Evolutionary conservation across 2,113 vertebrate species (phyloP), one percentile per base, ranked within the genome.

Genomic region (Oncorhynchus tshawytscha): DNA sequence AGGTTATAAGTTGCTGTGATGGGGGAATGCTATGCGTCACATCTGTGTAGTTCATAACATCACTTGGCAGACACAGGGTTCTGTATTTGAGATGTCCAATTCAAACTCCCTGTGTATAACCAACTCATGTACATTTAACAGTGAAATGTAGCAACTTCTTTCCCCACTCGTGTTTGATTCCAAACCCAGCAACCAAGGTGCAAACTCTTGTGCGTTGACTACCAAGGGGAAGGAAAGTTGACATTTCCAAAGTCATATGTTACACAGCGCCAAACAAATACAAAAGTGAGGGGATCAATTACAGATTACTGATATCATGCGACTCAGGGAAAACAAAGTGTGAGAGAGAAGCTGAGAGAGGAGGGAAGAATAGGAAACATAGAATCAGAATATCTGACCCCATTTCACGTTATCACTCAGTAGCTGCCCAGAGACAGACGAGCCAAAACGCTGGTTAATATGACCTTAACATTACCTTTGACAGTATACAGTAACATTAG

Each of bases 121-220:
- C 39, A n/a, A 9, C 45, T n/a, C 8, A 1, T 8, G 34, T 15
- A 70, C 39, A 48, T 70, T 49, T 24, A 70, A 70, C 34, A 48
- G 39, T 48, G 15, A 70, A 64, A 7, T 25, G 9, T 2, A 13
- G 18, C 15, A 51, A 51, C 49, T 16, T 51, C 8, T 29, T 20
- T 48, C 27, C 31, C 8, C 16, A 39, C 25, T 2, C 74, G 27
- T 24, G 25, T 25, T 67, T 22, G 49, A 67, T 48, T 78, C 31
- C 74, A 82, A 60, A 78, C 62, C 70, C 81, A 85, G 62, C 29
- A 77, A 83, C 73, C 70, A 73, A 62, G 27, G 29, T 67, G 69
- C 11, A 73, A 73, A 64, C 65, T 59, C 75, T 73, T 73, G 60
- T 73, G 67, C 39, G 65, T 70, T 64, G 39, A 73, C 72, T 68